These are phyloP conservation scores for Drosophila robusta DNA, from an alignment of 2,888 invertebrate species.

Conservation along the genomic window DNA sequence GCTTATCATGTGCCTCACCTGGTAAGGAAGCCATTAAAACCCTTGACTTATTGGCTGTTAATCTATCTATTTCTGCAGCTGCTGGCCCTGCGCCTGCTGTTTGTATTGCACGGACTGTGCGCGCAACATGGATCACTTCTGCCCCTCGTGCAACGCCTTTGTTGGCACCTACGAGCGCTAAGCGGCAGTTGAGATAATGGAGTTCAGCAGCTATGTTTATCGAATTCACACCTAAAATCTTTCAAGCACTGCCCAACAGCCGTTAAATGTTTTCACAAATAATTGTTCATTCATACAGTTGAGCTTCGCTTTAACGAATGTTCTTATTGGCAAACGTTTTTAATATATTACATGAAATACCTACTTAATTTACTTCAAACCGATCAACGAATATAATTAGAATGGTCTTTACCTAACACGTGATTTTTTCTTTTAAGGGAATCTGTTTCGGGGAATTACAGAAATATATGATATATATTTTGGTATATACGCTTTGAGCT, in stretches of 20 bases:
- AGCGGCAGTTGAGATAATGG: background rate
- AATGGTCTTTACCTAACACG: no score
- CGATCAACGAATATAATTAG: no score
- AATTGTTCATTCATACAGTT: background rate
- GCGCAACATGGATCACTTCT: constrained; percentile 86
- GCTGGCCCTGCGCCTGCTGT: constrained; percentile 86
- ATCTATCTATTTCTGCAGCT: constrained; percentile 56
- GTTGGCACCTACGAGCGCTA: constrained; percentile 86
- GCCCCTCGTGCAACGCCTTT: constrained; percentile 86
- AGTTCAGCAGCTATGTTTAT: background rate
- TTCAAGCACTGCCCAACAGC: background rate
- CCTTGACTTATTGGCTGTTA: background rate
- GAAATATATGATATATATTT: background rate
- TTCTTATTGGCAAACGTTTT: background rate
- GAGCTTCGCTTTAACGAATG: constrained; percentile 8
- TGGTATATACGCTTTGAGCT: background rate
- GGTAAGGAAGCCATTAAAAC: constrained; percentile 60
- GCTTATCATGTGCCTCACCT: constrained; percentile 73
- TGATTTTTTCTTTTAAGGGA: background rate
- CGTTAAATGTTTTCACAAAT: no score
- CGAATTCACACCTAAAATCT: background rate
- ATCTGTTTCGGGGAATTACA: no score
- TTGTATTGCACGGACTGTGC: constrained; percentile 87
- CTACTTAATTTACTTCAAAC: background rate
- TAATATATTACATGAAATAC: background rate